These are phyloP conservation scores for Pyrochroa serraticornis DNA, from an alignment of 2,888 invertebrate species.

Conservation along the genomic window DNA sequence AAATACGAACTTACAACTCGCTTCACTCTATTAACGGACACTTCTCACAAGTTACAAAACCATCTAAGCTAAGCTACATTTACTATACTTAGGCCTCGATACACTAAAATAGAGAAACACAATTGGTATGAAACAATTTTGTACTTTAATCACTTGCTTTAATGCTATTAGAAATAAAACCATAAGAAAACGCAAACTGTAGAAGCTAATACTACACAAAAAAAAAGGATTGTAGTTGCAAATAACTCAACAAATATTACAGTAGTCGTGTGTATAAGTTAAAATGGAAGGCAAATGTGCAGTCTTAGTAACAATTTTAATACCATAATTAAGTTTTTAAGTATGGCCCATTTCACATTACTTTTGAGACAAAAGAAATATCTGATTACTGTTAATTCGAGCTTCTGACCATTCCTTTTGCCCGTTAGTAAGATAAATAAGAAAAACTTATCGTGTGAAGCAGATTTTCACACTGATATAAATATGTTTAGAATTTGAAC, in stretches of 20 bases:
- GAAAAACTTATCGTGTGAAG: not conserved
- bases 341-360: too few relatives aligned
- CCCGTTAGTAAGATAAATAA: not conserved
- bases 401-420: too few relatives aligned
- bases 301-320: conserved; percentile 47
- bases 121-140: conserved; percentile 22
- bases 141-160: conserved; percentile 14
- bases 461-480: conserved; percentile 8
- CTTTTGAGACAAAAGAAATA: not conserved
- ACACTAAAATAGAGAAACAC: conserved; percentile 14
- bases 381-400: not conserved
- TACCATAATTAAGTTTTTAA: not conserved
- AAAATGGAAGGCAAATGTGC: conserved; percentile 55
- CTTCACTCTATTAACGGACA: conserved; percentile 8
- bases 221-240: conserved; percentile 37
- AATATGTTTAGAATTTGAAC: conserved; percentile 21
- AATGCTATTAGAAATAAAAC: conserved; percentile 14
- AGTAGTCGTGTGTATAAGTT: conserved; percentile 38
- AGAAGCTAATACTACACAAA: conserved; percentile 13
- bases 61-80: conserved; percentile 36
- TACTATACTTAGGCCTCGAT: conserved; percentile 37
- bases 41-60: conserved; percentile 24
- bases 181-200: not conserved
- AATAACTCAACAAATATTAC: conserved; percentile 26
- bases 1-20: conserved; percentile 14